Evolutionary conservation across 2,113 vertebrate species (phyloP).

Genomic region (Sclerurus mexicanus): DNA sequence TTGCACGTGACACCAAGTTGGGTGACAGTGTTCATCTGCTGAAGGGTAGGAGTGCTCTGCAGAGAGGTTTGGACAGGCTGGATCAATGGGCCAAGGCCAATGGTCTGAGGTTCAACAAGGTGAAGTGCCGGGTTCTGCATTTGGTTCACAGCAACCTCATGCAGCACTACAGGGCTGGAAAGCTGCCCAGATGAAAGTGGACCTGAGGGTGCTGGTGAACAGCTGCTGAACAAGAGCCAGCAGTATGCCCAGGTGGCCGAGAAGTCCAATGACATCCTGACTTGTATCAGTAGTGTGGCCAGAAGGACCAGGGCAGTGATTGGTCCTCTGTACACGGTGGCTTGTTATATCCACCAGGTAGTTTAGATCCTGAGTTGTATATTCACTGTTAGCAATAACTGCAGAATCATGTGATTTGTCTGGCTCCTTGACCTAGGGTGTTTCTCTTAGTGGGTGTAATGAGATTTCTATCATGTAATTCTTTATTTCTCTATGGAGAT

Average conservation of each 20-base stretch:
- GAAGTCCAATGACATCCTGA: background rate
- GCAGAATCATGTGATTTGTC: background rate
- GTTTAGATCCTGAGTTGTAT: background rate
- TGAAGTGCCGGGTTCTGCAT: background rate
- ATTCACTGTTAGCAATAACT: background rate
- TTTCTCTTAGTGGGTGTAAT: background rate
- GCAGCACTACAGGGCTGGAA: accelerated
- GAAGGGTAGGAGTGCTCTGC: background rate
- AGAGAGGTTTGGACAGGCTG: background rate
- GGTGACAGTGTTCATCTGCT: background rate
- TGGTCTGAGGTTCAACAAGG: background rate
- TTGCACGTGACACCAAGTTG: background rate
- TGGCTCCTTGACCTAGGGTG: background rate
- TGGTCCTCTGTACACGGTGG: accelerated
- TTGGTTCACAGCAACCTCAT: background rate
- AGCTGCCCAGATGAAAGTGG: background rate
- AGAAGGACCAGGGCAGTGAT: background rate
- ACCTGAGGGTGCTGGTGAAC: accelerated
- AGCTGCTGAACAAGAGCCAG: background rate
- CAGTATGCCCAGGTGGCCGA: background rate
- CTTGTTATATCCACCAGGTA: background rate
- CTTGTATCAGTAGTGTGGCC: background rate
- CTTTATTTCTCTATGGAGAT: background rate
- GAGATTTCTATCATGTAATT: background rate
- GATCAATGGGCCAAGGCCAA: accelerated